These are phyloP conservation scores for Nemapogon koenigi DNA, from an alignment of 2,888 invertebrate genomes.

Conservation along the genomic window DNA sequence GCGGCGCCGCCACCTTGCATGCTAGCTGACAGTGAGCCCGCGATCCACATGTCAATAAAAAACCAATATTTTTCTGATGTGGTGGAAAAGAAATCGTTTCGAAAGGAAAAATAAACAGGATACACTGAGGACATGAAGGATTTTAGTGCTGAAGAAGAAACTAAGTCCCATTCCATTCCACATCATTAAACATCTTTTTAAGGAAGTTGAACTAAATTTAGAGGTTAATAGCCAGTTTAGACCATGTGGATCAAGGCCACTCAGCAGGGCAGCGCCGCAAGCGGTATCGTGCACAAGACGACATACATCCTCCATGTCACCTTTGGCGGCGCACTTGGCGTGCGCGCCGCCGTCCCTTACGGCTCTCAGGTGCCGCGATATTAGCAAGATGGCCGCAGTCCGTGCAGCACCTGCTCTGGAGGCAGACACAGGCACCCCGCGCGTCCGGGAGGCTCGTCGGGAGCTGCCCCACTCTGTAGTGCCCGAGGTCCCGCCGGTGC, in stretches of 20 bases:
- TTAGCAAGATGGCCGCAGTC: conserved; percentile 93
- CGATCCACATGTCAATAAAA: too few relatives aligned
- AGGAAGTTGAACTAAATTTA: too few relatives aligned
- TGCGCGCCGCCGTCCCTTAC: conserved; percentile 61
- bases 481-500: conserved; percentile 44
- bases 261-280: conserved; percentile 31
- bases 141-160: too few relatives aligned
- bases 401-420: conserved; percentile 94
- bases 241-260: too few relatives aligned
- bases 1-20: conserved; percentile 34
- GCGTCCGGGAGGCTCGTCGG: conserved; percentile 60
- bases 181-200: too few relatives aligned
- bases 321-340: conserved; percentile 64
- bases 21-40: too few relatives aligned
- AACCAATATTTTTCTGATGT: too few relatives aligned
- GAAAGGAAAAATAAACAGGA: too few relatives aligned
- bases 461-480: conserved; percentile 60
- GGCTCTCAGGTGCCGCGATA: conserved; percentile 84
- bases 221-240: too few relatives aligned
- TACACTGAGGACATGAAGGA: too few relatives aligned
- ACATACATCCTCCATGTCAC: conserved; percentile 65
- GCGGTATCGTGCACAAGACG: conserved; percentile 47
- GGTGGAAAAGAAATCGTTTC: too few relatives aligned
- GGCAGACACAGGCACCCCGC: conserved; percentile 76
- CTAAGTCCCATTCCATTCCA: too few relatives aligned